phyloP scores from a whole-genome alignment of 1,140 invertebrate genomes.

The Trachymyrmex cornetzi region DNA sequence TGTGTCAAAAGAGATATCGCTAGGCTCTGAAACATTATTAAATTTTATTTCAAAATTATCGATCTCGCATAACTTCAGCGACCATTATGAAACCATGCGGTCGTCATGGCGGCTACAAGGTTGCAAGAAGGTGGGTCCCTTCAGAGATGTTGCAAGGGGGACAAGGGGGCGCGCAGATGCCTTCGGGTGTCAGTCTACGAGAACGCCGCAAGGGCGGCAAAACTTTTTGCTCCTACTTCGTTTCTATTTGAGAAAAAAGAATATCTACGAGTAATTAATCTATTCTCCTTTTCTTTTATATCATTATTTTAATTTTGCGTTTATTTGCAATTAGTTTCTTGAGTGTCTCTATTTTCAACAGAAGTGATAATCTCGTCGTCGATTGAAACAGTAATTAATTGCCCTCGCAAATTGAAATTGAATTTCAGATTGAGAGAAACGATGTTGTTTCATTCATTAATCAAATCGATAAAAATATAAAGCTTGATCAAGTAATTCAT shows the following conservation, averaged over 20 bases:
- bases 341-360: background rate
- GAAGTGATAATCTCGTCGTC: background rate
- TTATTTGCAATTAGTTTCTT: background rate
- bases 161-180: conserved; percentile 19
- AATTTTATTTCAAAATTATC: conserved; percentile 48
- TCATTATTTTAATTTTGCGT: background rate
- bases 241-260: background rate
- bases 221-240: conserved; percentile 25
- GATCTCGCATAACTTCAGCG: conserved; percentile 50
- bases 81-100: conserved; percentile 58
- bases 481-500: background rate
- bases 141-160: conserved; percentile 30
- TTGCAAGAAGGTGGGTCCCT: conserved; percentile 56
- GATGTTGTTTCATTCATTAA: background rate
- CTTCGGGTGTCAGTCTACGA: conserved; percentile 50
- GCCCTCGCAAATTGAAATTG: background rate
- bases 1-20: background rate
- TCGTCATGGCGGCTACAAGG: conserved; percentile 61
- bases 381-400: background rate
- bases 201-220: conserved; percentile 48
- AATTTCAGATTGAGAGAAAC: background rate
- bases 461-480: background rate
- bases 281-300: background rate
- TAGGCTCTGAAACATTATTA: conserved; percentile 15
- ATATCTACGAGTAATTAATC: conserved; percentile 14